Base-by-base conservation (phyloP, 2,888 invertebrate genomes). In the Tiliacea aurago region DNA sequence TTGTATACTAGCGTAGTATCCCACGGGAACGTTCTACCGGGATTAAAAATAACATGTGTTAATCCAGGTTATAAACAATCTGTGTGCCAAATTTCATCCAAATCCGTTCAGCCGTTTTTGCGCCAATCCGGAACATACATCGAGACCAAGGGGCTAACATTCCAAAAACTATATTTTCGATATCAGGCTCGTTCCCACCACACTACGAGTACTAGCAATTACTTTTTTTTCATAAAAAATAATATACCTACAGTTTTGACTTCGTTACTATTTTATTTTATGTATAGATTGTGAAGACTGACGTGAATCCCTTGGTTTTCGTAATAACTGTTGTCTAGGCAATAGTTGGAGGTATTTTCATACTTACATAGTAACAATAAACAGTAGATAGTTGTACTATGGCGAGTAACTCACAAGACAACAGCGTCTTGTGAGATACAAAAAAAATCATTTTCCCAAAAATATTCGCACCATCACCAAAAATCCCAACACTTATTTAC, bases 401-500 rank as follows among this genome's bases (percentile, higher is more conserved):
- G n/a, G n/a, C 9, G 49, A 49, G 10, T n/a, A 37, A 37, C 15
- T n/a, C 1, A 28, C 28, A 28, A 28, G 2, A 28, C 28, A 28
- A n/a, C 43, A 18, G 1, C 5, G 20, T 15, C 20, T 37, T 7
- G 23, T 49, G 23, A n/a, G 3, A 15, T 15, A 49, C 2, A 0
- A 20, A 28, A 23, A 23, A 64, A 28, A 6, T 15, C 45, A 5
- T 61, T 37, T n/a, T 9, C 37, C 9, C 2, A 53, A 53, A 51
- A 58, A n/a, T 15, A 20, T 28, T 20, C 7, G 3, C 13, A 7
- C 4, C 13, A 37, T 47, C 10, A 58, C 2, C 37, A 58, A 37
- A 43, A 7, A 43, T 37, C 20, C 23, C 45, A 73, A 69, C 68
- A 75, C 73, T 75, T 81, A 68, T 80, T 37, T 76, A n/a, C 43